Evolutionary conservation across 2,797 vertebrate species (phyloP).

Genomic region (Chelon labrosus): DNA sequence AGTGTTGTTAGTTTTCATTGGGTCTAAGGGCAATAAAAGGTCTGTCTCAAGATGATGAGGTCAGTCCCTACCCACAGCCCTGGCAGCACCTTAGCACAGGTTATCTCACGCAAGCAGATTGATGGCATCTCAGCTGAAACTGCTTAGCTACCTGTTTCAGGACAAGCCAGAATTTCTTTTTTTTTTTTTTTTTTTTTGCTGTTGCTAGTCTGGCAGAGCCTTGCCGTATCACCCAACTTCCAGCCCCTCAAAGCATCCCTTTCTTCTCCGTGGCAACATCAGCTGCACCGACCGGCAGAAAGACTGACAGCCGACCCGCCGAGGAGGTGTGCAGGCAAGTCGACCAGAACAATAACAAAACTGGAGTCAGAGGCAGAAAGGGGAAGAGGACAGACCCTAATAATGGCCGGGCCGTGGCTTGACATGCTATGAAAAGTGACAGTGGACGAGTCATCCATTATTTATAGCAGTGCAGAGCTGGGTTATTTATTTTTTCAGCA

Average conservation of each 20-base stretch:
- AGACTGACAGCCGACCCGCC: slow-evolving; percentile 77
- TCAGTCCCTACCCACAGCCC: slow-evolving; percentile 57
- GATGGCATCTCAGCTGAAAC: slow-evolving; percentile 56
- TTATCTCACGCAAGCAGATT: slow-evolving; percentile 59
- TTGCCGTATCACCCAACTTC: slow-evolving; percentile 49
- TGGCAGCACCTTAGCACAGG: slow-evolving; percentile 34
- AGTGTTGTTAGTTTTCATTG: slow-evolving; percentile 25
- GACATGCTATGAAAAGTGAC: slow-evolving; percentile 88
- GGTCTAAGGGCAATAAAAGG: slow-evolving; percentile 52
- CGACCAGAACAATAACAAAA: slow-evolving; percentile 83
- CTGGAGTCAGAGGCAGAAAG: slow-evolving; percentile 75
- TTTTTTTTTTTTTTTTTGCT: background rate
- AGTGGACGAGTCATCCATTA: slow-evolving; percentile 89
- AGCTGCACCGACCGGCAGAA: slow-evolving; percentile 57
- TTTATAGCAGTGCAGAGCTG: slow-evolving; percentile 83
- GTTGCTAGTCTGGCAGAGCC: slow-evolving; percentile 32
- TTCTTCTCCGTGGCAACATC: slow-evolving; percentile 71
- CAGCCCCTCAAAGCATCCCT: slow-evolving; percentile 60
- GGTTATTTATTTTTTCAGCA: slow-evolving; percentile 85
- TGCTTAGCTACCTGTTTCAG: slow-evolving; percentile 61
- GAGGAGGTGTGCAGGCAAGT: slow-evolving; percentile 78
- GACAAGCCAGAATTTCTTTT: slow-evolving; percentile 43
- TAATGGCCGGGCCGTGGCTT: slow-evolving; percentile 82
- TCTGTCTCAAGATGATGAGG: slow-evolving; percentile 68
- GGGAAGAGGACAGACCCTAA: slow-evolving; percentile 83